These are phyloP conservation scores for Neopelma chrysocephalum DNA, from an alignment of 2,797 vertebrate species.

Conservation along the genomic window DNA sequence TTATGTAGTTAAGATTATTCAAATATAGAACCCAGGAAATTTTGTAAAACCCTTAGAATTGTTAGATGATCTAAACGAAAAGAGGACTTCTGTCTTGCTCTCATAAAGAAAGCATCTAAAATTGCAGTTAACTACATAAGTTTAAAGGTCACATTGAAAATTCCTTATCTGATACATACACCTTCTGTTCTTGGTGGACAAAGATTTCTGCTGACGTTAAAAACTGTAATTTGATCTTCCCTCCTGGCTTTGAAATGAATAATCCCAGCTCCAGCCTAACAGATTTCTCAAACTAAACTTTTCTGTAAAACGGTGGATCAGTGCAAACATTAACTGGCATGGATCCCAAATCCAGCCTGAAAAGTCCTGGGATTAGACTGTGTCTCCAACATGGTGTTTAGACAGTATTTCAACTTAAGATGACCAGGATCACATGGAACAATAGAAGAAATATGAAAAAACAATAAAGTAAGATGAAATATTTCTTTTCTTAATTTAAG, in stretches of 20 bases:
- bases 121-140: accelerated
- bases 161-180: not conserved
- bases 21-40: not conserved
- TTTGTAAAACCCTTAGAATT: not conserved
- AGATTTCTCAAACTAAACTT: not conserved
- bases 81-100: not conserved
- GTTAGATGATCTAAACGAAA: not conserved
- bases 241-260: not conserved
- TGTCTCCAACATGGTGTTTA: not conserved
- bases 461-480: not conserved
- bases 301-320: not conserved
- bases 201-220: not conserved
- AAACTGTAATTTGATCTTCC: not conserved
- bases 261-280: not conserved
- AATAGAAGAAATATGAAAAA: not conserved
- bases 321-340: not conserved
- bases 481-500: not conserved
- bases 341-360: not conserved
- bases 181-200: not conserved
- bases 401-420: not conserved
- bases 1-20: not conserved
- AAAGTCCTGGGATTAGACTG: not conserved
- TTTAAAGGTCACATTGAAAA: not conserved
- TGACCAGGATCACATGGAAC: not conserved
- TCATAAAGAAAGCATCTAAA: not conserved